A percentile compares a stretch with the other conserved stretches of the same genome.
These are phyloP conservation scores for Drosophila nasuta DNA, from an alignment of 1,140 invertebrate species.

Conservation along the genomic window DNA sequence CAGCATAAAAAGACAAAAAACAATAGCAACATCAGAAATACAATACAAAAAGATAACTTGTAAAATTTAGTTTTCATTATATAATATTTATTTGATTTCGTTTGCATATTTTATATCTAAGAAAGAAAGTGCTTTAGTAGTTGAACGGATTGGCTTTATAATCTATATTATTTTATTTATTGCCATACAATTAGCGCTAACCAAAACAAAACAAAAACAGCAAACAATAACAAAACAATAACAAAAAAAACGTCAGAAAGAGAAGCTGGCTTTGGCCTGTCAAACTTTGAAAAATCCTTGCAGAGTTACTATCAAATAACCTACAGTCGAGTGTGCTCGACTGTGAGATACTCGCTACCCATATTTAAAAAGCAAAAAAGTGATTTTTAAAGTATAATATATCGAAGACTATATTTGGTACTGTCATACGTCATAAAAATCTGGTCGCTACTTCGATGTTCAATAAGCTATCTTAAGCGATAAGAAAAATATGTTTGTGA, in stretches of 20 bases:
- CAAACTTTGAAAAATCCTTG: not conserved
- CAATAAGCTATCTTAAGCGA: no score
- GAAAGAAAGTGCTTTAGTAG: slow-evolving; percentile 63
- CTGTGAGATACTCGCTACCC: no score
- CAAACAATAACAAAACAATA: slow-evolving; percentile 19
- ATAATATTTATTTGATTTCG: not conserved
- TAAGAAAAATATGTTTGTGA: no score
- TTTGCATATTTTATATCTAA: slow-evolving; percentile 13
- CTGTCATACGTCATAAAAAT: no score
- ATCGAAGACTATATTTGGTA: no score
- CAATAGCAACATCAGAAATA: not conserved
- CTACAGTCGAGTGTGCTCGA: no score
- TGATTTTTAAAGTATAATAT: no score
- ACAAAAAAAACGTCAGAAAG: not conserved
- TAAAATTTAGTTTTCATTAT: not conserved
- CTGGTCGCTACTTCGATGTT: no score
- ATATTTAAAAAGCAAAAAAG: no score
- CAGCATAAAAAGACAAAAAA: slow-evolving; percentile 2
- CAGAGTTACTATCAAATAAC: no score
- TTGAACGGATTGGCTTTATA: slow-evolving; percentile 72
- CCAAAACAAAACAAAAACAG: slow-evolving; percentile 33
- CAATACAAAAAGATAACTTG: not conserved
- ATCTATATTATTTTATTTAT: slow-evolving; percentile 28
- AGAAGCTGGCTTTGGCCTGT: not conserved
- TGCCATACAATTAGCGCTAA: slow-evolving; percentile 24